Conservation (phyloP, 2,797 vertebrate species). For the Synanceia verrucosa region DNA sequence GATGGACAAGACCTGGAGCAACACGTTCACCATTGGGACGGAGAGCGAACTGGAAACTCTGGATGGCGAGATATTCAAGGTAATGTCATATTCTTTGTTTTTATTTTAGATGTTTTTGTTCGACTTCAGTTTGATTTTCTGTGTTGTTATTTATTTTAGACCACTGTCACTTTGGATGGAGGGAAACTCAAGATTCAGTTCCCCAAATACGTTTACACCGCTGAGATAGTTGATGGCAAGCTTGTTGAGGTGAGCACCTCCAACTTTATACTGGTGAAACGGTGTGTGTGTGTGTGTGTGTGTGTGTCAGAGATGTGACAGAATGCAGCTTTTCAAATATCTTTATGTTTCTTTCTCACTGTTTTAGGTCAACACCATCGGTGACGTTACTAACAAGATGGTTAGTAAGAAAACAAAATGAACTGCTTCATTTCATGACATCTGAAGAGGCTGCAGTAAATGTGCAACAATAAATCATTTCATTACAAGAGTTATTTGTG, state of each 20-base stretch:
- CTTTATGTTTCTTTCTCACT: neutral
- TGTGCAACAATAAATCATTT: neutral
- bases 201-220: conserved; percentile 12
- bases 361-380: neutral
- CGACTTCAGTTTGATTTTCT: neutral
- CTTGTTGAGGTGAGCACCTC: neutral
- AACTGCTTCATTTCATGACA: neutral
- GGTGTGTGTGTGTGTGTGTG: neutral
- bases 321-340: neutral
- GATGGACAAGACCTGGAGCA: neutral
- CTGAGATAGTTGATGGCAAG: neutral
- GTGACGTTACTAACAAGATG: neutral
- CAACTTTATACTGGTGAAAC: neutral
- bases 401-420: neutral
- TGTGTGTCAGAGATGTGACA: neutral
- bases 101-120: neutral
- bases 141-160: neutral
- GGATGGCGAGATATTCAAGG: neutral
- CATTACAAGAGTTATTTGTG: neutral
- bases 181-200: conserved; percentile 18
- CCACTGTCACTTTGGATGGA: conserved; percentile 4
- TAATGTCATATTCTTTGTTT: neutral
- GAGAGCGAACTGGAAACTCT: neutral
- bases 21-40: neutral
- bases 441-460: neutral